Conservation (phyloP, 2,888 invertebrate genomes). For the Diadromus collaris region DNA sequence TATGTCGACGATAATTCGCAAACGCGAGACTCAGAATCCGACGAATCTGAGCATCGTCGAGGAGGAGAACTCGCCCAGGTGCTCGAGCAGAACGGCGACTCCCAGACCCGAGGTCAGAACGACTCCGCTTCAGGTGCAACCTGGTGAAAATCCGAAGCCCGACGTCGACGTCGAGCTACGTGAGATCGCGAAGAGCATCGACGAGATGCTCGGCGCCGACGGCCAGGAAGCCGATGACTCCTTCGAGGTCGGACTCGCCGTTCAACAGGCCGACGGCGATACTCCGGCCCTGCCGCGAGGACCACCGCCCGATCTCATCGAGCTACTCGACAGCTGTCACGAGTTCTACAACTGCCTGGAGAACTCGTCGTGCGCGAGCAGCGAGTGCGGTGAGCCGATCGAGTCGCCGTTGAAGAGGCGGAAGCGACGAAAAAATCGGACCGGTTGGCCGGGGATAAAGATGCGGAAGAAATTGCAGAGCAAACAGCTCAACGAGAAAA, state of each 20-base stretch:
- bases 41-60: constrained; percentile 63
- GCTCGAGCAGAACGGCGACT: constrained; percentile 46
- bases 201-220: constrained; percentile 79
- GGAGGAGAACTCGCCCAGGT: constrained; percentile 62
- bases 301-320: constrained; percentile 75
- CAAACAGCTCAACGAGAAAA: constrained; percentile 70
- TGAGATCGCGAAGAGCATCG: constrained; percentile 79
- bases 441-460: constrained; percentile 88
- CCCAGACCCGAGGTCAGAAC: constrained; percentile 63
- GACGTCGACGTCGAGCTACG: constrained; percentile 75
- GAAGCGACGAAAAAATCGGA: constrained; percentile 88
- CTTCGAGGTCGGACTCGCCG: constrained; percentile 75
- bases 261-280: constrained; percentile 52
- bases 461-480: constrained; percentile 72
- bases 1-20: constrained; percentile 81
- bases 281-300: constrained; percentile 68
- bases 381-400: constrained; percentile 76
- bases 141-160: constrained; percentile 64
- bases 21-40: constrained; percentile 70
- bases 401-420: constrained; percentile 80
- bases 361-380: constrained; percentile 77
- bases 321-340: constrained; percentile 76
- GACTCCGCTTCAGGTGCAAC: constrained; percentile 51
- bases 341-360: constrained; percentile 74
- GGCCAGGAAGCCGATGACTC: constrained; percentile 81